phyloP scores from a whole-genome alignment of 2,888 invertebrate species.

The Quadroppia sp. region DNA sequence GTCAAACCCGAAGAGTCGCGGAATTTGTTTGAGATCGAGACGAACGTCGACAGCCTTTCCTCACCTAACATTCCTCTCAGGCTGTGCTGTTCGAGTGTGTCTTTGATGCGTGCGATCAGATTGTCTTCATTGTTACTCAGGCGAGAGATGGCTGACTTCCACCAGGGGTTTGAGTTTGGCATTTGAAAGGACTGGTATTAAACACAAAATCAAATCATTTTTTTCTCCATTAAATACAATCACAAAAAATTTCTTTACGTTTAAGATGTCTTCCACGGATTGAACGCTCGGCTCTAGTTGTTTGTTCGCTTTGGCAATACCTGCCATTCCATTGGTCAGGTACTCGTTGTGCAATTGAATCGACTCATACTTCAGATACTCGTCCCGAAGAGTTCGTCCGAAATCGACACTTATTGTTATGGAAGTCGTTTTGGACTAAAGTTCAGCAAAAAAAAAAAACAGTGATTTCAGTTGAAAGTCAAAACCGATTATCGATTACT shows the following conservation, averaged over 20 bases:
- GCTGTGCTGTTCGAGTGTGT: conserved; percentile 39
- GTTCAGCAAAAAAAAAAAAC: not conserved
- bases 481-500: not conserved
- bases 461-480: not conserved
- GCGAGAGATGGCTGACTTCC: conserved; percentile 50
- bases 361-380: conserved; percentile 56
- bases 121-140: conserved; percentile 48
- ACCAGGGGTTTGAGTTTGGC: conserved; percentile 49
- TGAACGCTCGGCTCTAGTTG: conserved; percentile 8
- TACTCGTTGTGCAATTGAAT: conserved; percentile 60
- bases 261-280: not conserved
- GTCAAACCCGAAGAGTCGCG: conserved; percentile 51
- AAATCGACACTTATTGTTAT: conserved; percentile 44
- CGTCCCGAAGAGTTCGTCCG: conserved; percentile 58
- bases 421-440: not conserved
- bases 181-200: not conserved
- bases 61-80: conserved; percentile 26
- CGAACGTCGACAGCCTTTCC: conserved; percentile 23
- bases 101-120: conserved; percentile 50
- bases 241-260: not conserved
- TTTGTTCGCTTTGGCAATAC: conserved; percentile 40
- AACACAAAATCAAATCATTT: not conserved
- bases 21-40: conserved; percentile 50
- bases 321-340: conserved; percentile 53
- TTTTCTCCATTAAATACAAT: not conserved